A percentile compares a stretch with the other conserved stretches of the same genome.
Evolutionary conservation across 2,113 vertebrate genomes (phyloP).

Genomic region (Anolis carolinensis): DNA sequence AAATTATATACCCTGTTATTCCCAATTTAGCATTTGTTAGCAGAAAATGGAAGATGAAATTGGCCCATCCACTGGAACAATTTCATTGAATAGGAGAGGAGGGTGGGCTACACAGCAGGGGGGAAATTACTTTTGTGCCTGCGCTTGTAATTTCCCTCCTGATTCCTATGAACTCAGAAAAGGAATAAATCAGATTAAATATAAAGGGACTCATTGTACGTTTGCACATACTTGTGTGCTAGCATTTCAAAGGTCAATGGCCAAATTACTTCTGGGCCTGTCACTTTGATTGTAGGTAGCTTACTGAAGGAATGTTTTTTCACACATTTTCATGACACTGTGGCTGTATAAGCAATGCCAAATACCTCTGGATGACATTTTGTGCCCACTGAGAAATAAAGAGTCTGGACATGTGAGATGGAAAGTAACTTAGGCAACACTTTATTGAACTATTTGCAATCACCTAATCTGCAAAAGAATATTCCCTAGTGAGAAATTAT

Average conservation of each 20-base stretch:
- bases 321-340: constrained; percentile 54
- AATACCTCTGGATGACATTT: constrained; percentile 48
- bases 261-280: constrained; percentile 29
- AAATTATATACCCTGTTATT: constrained; percentile 54
- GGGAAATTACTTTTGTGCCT: constrained; percentile 68
- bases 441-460: too few species aligned
- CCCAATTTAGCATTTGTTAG: constrained; percentile 56
- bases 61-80: constrained; percentile 44
- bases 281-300: constrained; percentile 25
- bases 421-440: too few species aligned
- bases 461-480: too few species aligned
- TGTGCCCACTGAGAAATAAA: constrained; percentile 1
- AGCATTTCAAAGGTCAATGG: constrained; percentile 51
- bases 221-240: constrained; percentile 49
- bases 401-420: background rate
- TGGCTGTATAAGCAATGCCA: constrained; percentile 56
- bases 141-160: constrained; percentile 51
- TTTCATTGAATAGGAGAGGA: constrained; percentile 60
- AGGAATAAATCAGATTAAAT: constrained; percentile 67
- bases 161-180: constrained; percentile 60
- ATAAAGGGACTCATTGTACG: constrained; percentile 60
- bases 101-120: constrained; percentile 64
- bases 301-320: constrained; percentile 21
- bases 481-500: too few species aligned
- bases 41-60: constrained; percentile 46